Evolutionary conservation across 2,797 vertebrate genomes (phyloP), one percentile per base, ranked within the genome.

Genomic region (Enteromius anoplus): DNA sequence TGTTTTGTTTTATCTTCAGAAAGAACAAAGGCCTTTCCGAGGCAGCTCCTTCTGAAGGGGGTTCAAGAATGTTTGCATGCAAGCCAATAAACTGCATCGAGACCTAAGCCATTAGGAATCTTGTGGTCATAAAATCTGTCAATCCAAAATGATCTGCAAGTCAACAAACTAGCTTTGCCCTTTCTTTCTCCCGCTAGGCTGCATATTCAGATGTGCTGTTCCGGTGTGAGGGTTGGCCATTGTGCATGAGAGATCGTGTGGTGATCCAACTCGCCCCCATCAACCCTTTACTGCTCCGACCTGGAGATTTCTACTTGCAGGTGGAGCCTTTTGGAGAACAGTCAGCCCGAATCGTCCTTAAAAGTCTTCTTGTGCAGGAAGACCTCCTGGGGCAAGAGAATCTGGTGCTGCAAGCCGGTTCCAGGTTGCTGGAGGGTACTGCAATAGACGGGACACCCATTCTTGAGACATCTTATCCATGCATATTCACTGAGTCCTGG

Each of bases 301-400:
- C 95, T 0, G 97, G 97, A 5, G 97, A 99, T 91, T 99, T 99
- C 91, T 99, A 97, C 91, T 95, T 99, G 42, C 97, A 98, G 82
- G 97, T 97, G 0, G 96, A 96, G 88, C 94, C 96, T 45, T 95
- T 93, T 0, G 93, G 95, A 47, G 96, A 97, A 81, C 97, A 96
- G 89, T 92, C 96, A 0, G 96, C 95, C 0, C 94, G 96, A n/a
- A 94, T 99, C 4, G 93, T 94, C 32, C 66, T 98, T 75, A 99
- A 98, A 89, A 95, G 94, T 72, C 96, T 99, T 66, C 94, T 97
- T 68, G 84, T 81, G 21, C 84, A 86, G n/a, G 96, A 96, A 81
- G 94, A 95, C 73, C 49, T 87, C 29, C 79, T 87, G 66, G 75
- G 32, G 37, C 78, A 86, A 53, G 88, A 86, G 5, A 83, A 78